Evolutionary conservation across 1,140 invertebrate genomes (phyloP).

Genomic region (Melitaea cinxia): DNA sequence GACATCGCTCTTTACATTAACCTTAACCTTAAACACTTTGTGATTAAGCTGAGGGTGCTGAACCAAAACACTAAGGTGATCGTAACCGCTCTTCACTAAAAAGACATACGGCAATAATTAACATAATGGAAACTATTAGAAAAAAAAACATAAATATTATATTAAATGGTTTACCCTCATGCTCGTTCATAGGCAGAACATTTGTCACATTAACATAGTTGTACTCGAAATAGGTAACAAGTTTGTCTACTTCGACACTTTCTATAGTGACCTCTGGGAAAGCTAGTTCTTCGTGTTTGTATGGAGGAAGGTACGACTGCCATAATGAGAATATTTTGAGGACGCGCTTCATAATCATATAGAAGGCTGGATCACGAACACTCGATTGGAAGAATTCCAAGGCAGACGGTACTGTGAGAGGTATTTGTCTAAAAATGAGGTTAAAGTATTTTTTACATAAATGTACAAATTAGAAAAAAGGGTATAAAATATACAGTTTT

Average conservation of each 20-base stretch:
- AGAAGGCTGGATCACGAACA: constrained; percentile 86
- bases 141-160: constrained; percentile 1
- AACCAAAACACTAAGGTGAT: constrained; percentile 67
- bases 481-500: not conserved
- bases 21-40: constrained; percentile 84
- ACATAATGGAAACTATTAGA: not conserved
- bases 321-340: constrained; percentile 82
- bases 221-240: constrained; percentile 84
- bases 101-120: no score
- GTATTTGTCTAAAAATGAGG: not conserved
- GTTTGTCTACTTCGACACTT: constrained; percentile 83
- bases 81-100: constrained; percentile 49
- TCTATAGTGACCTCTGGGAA: constrained; percentile 85
- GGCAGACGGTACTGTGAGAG: constrained; percentile 65
- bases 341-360: constrained; percentile 85
- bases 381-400: constrained; percentile 83
- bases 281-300: constrained; percentile 82
- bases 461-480: constrained; percentile 2
- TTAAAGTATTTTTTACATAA: no score
- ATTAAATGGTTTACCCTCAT: constrained; percentile 56
- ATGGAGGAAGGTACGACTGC: constrained; percentile 78
- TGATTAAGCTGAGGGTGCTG: constrained; percentile 84
- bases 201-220: constrained; percentile 82
- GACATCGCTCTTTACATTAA: constrained; percentile 57
- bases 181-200: constrained; percentile 58